Conservation (phyloP, 2,113 vertebrate species). For the Boleophthalmus pectinirostris region DNA sequence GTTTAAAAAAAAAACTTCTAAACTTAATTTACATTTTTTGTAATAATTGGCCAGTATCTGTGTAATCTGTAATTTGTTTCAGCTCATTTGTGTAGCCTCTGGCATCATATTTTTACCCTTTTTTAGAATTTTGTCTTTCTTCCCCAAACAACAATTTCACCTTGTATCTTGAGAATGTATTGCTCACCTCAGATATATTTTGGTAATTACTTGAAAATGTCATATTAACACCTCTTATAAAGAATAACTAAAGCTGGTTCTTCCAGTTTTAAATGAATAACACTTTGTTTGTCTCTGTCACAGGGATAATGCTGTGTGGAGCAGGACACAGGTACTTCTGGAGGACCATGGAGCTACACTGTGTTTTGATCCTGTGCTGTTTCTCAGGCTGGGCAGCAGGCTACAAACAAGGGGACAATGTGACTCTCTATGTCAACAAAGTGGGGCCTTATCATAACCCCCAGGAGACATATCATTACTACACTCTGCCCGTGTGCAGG, state of each 20-base stretch:
- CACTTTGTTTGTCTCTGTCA: conserved; percentile 26
- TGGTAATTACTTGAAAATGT: too few relatives aligned
- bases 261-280: conserved; percentile 7
- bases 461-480: conserved; percentile 94
- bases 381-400: conserved; percentile 68
- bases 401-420: conserved; percentile 82
- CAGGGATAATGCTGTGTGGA: conserved; percentile 56
- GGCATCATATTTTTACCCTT: too few relatives aligned
- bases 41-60: too few relatives aligned
- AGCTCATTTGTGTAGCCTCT: too few relatives aligned
- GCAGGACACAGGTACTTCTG: conserved; percentile 41
- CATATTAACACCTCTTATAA: too few relatives aligned
- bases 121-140: too few relatives aligned
- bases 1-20: too few relatives aligned
- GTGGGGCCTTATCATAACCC: conserved; percentile 94
- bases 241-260: background rate
- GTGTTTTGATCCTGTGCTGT: conserved; percentile 70
- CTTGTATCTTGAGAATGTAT: too few relatives aligned
- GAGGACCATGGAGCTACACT: conserved; percentile 51
- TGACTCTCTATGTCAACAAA: conserved; percentile 91
- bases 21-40: too few relatives aligned
- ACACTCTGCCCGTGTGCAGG: conserved; percentile 89
- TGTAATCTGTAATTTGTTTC: too few relatives aligned
- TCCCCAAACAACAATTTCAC: too few relatives aligned
- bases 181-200: too few relatives aligned